A percentile compares a stretch with the other conserved stretches of the same genome.
Conservation (phyloP, 2,888 invertebrate genomes). For the Papilio demoleus region DNA sequence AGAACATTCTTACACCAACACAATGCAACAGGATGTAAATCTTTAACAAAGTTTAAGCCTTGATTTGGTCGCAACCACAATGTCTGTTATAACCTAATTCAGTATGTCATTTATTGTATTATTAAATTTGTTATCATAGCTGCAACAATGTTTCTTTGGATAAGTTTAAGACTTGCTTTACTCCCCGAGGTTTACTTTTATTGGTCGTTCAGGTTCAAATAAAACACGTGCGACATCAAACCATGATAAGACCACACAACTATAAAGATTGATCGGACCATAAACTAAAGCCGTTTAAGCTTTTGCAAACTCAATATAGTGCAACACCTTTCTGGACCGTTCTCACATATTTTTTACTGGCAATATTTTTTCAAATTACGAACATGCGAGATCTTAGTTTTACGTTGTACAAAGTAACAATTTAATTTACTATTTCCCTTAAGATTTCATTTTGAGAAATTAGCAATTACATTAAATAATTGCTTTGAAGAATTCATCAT, state of each 20-base stretch:
- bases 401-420: background rate
- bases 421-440: background rate
- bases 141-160: slow-evolving; percentile 23
- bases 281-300: slow-evolving; percentile 19
- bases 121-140: slow-evolving; percentile 15
- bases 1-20: too few species aligned
- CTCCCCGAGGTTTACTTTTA: slow-evolving; percentile 27
- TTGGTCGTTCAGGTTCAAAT: slow-evolving; percentile 32
- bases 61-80: background rate
- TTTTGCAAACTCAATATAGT: slow-evolving; percentile 2
- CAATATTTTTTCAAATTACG: background rate
- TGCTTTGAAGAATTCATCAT: background rate
- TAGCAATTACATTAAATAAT: too few species aligned
- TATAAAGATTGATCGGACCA: slow-evolving; percentile 30
- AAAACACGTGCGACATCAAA: slow-evolving; percentile 33
- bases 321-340: background rate
- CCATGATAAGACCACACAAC: slow-evolving; percentile 15
- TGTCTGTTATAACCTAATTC: background rate
- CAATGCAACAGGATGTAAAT: too few species aligned
- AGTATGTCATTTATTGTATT: background rate
- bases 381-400: background rate
- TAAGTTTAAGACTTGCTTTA: slow-evolving; percentile 20
- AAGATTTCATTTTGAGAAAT: too few species aligned
- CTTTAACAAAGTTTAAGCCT: background rate
- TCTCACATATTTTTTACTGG: background rate